phyloP scores from a whole-genome alignment of 2,797 vertebrate species.

The Acipenser ruthenus region DNA sequence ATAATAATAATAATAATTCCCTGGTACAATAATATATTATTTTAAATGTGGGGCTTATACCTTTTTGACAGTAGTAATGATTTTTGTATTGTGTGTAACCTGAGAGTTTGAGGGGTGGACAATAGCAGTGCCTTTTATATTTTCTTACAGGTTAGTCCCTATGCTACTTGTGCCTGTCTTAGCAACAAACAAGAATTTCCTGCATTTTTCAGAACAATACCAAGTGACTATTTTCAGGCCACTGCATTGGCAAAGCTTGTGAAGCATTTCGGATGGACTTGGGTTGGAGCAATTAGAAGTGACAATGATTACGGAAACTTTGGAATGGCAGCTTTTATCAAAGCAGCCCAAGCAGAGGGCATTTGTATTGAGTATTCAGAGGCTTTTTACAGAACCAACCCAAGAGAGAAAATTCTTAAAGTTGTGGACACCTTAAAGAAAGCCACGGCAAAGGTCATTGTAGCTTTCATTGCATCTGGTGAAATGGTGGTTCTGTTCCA shows the following conservation, averaged over 20 bases:
- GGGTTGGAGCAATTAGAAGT: conserved; percentile 55
- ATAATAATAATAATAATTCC: too few species aligned
- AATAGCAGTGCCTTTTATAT: not conserved
- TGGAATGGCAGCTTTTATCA: conserved; percentile 47
- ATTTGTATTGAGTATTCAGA: conserved; percentile 53
- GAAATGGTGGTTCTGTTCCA: conserved; percentile 42
- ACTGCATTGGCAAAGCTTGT: conserved; percentile 48
- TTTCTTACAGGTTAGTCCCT: conserved; percentile 51
- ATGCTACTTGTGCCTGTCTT: conserved; percentile 55
- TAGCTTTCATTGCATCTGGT: conserved; percentile 38
- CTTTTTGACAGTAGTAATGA: too few species aligned
- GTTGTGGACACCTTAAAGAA: conserved; percentile 47
- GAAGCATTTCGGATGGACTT: conserved; percentile 58
- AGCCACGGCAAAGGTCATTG: conserved; percentile 45
- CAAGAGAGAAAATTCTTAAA: conserved; percentile 33
- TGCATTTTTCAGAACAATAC: conserved; percentile 56
- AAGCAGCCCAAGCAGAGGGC: conserved; percentile 35
- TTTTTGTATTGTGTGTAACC: too few species aligned
- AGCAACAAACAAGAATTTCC: conserved; percentile 53
- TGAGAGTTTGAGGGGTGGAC: too few species aligned
- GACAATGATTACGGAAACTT: conserved; percentile 57
- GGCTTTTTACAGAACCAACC: conserved; percentile 37
- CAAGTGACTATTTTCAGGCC: conserved; percentile 56
- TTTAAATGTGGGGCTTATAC: too few species aligned
- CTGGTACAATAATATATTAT: too few species aligned